Evolutionary conservation across 92 coral and sea anemone species (phyloP), one percentile per base, ranked within the genome.

Genomic region (Palythoa heliodiscus): DNA sequence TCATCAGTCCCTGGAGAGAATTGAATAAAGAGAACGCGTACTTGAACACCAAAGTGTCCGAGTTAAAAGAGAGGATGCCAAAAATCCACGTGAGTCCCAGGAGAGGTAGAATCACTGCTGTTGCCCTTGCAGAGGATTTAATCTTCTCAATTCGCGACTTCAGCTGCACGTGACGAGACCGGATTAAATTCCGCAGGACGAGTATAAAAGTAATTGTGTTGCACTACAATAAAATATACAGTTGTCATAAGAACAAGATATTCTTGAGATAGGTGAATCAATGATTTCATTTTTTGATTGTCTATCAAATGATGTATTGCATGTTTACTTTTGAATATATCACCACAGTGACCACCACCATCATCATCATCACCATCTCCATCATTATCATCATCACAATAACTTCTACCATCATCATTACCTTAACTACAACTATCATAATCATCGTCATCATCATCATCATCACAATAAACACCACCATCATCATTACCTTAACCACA

Each of bases 21-120:
- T 92, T 92, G 70, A 89, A 89, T 17, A 92, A 40, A 35, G 95
- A 90, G 74, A 92, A 92, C 71, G 90, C 78, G 83, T 92, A 92
- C n/a, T 88, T 88, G 83, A 92, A 89, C 48, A 74, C 82, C 37
- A 92, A 58, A 11, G 89, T 87, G 74, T 89, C 87, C 58, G 92
- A 76, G 78, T 81, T 84, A 70, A 92, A 85, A 20, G 95, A 84
- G 67, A 92, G 71, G 60, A 92, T 78, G 29, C 95, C 95, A 80
- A 92, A 92, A 12, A 90, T 84, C 95, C 95, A 89, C 48, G 95
- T 89, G 35, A 89, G 53, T 52, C 95, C 95, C 16, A 92, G 91
- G 20, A 92, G 85, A 77, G 95, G 95, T 35, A 92, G 64, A 29
- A 89, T 70, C 0, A 89, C 91, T 15, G 90, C 87, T 10, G 95